These are phyloP conservation scores for Apamea sordens DNA, from an alignment of 2,888 invertebrate species.

Conservation along the genomic window DNA sequence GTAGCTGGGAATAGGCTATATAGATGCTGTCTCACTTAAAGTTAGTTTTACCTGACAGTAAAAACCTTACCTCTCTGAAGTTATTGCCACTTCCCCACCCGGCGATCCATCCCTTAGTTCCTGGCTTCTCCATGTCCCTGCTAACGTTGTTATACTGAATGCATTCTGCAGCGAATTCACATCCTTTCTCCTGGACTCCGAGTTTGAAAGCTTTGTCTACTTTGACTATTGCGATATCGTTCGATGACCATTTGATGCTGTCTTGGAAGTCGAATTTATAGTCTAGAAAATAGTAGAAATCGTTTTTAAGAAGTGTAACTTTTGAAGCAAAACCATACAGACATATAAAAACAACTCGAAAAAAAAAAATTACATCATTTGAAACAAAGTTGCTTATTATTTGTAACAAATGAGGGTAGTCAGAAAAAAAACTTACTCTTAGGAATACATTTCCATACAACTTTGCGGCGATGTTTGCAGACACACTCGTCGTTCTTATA, in stretches of 20 bases:
- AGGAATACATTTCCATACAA: slow-evolving; percentile 88
- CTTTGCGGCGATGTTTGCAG: slow-evolving; percentile 83
- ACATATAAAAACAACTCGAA: too few species aligned
- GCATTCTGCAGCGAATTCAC: slow-evolving; percentile 80
- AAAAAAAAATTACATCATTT: background rate
- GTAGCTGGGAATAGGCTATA: background rate
- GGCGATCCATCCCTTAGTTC: slow-evolving; percentile 84
- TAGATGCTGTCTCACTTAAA: too few species aligned
- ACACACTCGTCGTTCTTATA: slow-evolving; percentile 83
- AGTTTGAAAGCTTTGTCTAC: slow-evolving; percentile 85
- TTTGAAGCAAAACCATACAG: background rate
- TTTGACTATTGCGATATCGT: slow-evolving; percentile 87
- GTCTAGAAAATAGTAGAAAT: slow-evolving; percentile 70
- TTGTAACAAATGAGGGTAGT: background rate
- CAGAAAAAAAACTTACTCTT: slow-evolving; percentile 80
- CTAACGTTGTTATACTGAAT: slow-evolving; percentile 85
- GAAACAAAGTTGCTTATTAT: background rate
- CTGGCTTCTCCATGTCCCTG: slow-evolving; percentile 84
- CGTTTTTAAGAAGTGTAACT: background rate
- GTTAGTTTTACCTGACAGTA: background rate
- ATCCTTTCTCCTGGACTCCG: slow-evolving; percentile 81
- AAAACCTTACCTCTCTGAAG: slow-evolving; percentile 82
- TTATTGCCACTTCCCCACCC: slow-evolving; percentile 88
- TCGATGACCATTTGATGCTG: slow-evolving; percentile 88
- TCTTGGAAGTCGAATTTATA: slow-evolving; percentile 89